Evolutionary conservation across 64 coral and sea anemone species (phyloP).

Genomic region (Porites australiensis): DNA sequence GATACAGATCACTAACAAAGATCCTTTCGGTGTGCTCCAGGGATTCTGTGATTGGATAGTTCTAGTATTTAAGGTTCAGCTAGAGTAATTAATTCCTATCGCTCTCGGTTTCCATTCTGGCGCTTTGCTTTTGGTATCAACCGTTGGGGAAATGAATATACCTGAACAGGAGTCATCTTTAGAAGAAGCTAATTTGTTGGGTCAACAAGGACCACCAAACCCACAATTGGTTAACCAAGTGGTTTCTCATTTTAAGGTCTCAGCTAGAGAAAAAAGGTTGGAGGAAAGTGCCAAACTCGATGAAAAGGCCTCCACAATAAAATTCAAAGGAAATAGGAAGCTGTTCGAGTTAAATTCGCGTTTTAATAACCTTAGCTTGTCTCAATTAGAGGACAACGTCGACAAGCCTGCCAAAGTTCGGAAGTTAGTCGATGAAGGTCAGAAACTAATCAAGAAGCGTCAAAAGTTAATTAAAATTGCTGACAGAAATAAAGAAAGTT

Average conservation of each 20-base stretch:
- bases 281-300: background rate
- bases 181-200: too few relatives aligned
- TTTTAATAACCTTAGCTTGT: background rate
- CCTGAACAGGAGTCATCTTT: too few relatives aligned
- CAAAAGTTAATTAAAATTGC: conserved; percentile 34
- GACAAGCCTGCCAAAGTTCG: background rate
- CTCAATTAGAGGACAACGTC: background rate
- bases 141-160: too few relatives aligned
- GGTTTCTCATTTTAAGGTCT: conserved; percentile 10
- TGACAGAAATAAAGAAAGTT: conserved; percentile 21
- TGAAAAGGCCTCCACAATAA: background rate
- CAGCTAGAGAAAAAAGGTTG: background rate
- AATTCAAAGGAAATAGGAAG: conserved; percentile 2
- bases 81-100: background rate
- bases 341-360: background rate
- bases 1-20: too few relatives aligned
- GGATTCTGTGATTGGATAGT: background rate
- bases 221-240: conserved; percentile 10
- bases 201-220: background rate
- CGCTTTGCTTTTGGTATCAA: background rate
- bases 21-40: too few relatives aligned
- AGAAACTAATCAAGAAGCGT: conserved; percentile 2
- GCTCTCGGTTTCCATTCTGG: background rate
- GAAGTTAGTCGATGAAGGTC: background rate
- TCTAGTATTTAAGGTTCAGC: background rate